These are phyloP conservation scores for Rotaria macrura DNA, from an alignment of 2,888 invertebrate species.

Conservation along the genomic window DNA sequence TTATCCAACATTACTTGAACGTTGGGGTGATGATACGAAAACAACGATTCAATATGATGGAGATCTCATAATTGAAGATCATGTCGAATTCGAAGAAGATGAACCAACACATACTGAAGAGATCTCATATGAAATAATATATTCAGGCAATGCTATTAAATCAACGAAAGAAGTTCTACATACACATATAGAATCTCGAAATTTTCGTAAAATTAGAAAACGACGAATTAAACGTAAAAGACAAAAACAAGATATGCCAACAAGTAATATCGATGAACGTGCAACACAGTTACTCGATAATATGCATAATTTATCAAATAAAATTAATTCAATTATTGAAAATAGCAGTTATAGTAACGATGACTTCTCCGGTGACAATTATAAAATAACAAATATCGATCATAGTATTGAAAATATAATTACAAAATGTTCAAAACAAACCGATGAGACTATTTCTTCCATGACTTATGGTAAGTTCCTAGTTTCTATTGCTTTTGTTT, in stretches of 20 bases:
- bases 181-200: background rate
- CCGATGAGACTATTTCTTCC: background rate
- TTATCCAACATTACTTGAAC: slow-evolving; percentile 10
- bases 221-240: background rate
- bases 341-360: background rate
- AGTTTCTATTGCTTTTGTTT: too few species aligned
- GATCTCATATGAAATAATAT: background rate
- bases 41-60: background rate
- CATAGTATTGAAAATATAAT: background rate
- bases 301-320: background rate
- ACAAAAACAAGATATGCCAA: too few species aligned
- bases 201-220: slow-evolving; percentile 15
- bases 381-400: background rate
- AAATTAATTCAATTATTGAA: background rate
- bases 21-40: slow-evolving; percentile 4
- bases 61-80: background rate
- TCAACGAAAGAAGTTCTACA: background rate
- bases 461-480: background rate
- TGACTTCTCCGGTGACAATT: background rate
- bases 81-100: background rate
- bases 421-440: background rate
- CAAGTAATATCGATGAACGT: too few species aligned
- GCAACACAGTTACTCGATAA: too few species aligned
- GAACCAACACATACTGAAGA: background rate
- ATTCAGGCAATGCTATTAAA: background rate